phyloP scores from a whole-genome alignment of 1,140 invertebrate genomes.

The Magallana angulata region DNA sequence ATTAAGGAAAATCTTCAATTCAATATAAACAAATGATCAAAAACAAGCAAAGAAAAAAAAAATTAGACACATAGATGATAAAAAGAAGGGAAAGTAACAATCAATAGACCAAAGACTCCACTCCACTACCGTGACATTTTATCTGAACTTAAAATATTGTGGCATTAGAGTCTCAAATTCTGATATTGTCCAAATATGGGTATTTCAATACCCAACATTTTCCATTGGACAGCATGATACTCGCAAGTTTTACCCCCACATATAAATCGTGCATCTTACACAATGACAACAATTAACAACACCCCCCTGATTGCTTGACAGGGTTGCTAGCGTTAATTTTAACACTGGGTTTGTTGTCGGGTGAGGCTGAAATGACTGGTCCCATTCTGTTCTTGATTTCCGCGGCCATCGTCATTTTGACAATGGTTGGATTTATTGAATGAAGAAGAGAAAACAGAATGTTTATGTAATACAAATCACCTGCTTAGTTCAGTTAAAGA shows the following conservation, averaged over 20 bases:
- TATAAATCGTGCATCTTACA: constrained; percentile 6
- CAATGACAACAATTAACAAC: constrained; percentile 67
- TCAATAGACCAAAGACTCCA: constrained; percentile 19
- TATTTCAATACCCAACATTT: neutral
- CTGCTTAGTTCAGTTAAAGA: no score
- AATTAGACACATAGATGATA: neutral
- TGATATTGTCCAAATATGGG: constrained; percentile 6
- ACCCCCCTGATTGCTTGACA: constrained; percentile 76
- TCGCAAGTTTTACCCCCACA: constrained; percentile 18
- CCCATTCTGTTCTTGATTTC: constrained; percentile 81
- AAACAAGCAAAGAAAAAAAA: neutral
- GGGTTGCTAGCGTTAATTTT: constrained; percentile 80
- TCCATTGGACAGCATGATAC: neutral
- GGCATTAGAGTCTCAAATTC: constrained; percentile 15
- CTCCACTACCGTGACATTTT: neutral
- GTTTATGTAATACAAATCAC: no score
- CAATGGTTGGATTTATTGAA: no score
- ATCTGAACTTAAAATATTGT: neutral
- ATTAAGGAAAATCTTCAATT: neutral
- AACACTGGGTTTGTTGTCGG: constrained; percentile 77
- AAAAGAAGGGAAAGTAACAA: neutral
- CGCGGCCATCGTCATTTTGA: constrained; percentile 79
- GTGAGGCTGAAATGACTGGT: constrained; percentile 72
- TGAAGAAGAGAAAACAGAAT: no score
- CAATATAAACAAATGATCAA: neutral